Conservation (phyloP, 2,113 vertebrate genomes). For the Sinocyclocheilus anshuiensis region DNA sequence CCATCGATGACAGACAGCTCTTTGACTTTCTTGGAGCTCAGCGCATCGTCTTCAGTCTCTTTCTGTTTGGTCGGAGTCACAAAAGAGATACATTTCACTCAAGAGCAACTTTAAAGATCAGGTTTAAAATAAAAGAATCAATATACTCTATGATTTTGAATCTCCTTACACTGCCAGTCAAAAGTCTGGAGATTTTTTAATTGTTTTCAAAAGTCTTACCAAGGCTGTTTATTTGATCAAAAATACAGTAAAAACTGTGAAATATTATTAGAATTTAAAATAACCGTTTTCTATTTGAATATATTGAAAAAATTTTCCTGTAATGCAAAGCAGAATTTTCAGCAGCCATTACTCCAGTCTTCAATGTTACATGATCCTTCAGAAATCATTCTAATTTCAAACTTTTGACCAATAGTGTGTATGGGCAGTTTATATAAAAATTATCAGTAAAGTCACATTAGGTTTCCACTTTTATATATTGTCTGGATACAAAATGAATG, state of each 20-base stretch:
- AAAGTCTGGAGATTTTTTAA: background rate
- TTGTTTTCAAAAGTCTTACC: no score
- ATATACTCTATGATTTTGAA: background rate
- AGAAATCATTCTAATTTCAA: background rate
- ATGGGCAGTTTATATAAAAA: background rate
- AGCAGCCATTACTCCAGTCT: background rate
- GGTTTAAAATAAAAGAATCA: background rate
- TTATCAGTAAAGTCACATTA: background rate
- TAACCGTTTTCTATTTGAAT: background rate
- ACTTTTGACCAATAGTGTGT: background rate
- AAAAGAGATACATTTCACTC: constrained; percentile 15
- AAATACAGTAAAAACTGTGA: background rate
- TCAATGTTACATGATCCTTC: background rate
- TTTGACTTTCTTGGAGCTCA: constrained; percentile 93
- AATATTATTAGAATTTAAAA: background rate
- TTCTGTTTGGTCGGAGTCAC: constrained; percentile 78
- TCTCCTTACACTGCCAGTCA: background rate
- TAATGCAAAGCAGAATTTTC: background rate
- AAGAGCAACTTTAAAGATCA: background rate
- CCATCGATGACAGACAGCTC: constrained; percentile 97
- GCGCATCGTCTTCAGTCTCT: constrained; percentile 91
- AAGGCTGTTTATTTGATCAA: background rate
- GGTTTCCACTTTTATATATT: background rate
- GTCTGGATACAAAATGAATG: constrained; percentile 3
- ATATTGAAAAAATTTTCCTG: background rate